phyloP scores from a whole-genome alignment of 2,113 vertebrate genomes.

The Parus major region DNA sequence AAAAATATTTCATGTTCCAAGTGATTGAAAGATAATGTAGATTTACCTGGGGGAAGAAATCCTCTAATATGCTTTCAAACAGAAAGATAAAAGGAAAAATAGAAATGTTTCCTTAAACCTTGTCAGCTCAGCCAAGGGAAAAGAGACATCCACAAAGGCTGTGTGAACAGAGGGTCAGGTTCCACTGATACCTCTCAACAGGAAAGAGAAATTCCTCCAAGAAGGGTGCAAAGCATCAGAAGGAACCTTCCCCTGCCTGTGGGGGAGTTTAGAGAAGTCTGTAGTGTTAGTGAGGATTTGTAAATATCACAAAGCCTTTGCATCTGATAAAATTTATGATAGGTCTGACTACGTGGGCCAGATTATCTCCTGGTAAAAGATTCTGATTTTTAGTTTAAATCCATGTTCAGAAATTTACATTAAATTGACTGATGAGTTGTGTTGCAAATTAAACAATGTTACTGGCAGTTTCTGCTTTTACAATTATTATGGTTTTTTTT shows the following conservation, averaged over 20 bases:
- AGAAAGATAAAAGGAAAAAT: background rate
- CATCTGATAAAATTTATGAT: background rate
- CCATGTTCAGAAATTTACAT: background rate
- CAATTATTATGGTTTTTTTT: background rate
- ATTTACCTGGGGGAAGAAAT: background rate
- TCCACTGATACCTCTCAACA: background rate
- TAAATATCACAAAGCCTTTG: background rate
- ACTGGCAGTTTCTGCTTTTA: background rate
- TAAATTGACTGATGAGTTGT: background rate
- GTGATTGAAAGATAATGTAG: background rate
- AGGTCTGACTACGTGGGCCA: background rate
- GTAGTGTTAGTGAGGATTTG: background rate
- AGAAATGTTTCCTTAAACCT: background rate
- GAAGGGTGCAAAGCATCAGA: background rate
- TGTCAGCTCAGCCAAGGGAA: background rate
- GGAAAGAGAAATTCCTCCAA: background rate
- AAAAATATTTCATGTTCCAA: background rate
- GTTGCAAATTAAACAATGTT: background rate
- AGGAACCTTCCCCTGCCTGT: background rate
- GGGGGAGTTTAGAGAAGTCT: background rate
- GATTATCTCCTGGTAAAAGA: background rate
- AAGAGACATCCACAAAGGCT: background rate
- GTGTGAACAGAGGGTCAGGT: background rate
- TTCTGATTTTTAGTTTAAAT: background rate
- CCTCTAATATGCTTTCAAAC: background rate